Percentiles rank a stretch among this genome's conserved stretches.
Evolutionary conservation across 2,888 invertebrate species (phyloP).

Genomic region (Drosophila robusta): DNA sequence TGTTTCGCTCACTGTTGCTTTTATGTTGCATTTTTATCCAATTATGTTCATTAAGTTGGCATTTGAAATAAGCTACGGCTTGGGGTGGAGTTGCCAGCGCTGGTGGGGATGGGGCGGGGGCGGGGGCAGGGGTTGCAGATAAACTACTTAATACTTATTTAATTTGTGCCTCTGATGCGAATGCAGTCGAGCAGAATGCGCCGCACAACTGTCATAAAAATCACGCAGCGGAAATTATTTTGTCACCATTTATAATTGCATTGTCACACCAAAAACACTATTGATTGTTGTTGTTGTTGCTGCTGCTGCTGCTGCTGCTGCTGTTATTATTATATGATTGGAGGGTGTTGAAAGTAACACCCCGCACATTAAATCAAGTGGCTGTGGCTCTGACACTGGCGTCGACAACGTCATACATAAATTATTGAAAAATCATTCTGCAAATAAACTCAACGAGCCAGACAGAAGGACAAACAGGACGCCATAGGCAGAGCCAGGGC

Average conservation of each 20-base stretch:
- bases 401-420: constrained; percentile 73
- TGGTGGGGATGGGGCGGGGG: background rate
- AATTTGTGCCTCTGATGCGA: constrained; percentile 53
- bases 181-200: constrained; percentile 70
- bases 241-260: constrained; percentile 84
- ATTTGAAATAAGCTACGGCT: constrained; percentile 59
- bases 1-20: constrained; percentile 1
- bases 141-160: constrained; percentile 74
- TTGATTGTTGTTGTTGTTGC: constrained; percentile 31
- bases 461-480: constrained; percentile 20
- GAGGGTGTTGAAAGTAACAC: constrained; percentile 82
- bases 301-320: constrained; percentile 29
- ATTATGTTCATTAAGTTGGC: constrained; percentile 78
- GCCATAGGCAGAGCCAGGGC: background rate
- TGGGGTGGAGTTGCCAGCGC: background rate
- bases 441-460: constrained; percentile 69
- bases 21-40: constrained; percentile 47
- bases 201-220: constrained; percentile 83
- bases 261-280: constrained; percentile 76
- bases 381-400: constrained; percentile 35
- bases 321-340: constrained; percentile 63
- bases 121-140: constrained; percentile 29
- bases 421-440: constrained; percentile 82
- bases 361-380: constrained; percentile 81
- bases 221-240: constrained; percentile 84